Evolutionary conservation across 2,113 vertebrate genomes (phyloP).

Genomic region (Myrmophylax atrothorax): DNA sequence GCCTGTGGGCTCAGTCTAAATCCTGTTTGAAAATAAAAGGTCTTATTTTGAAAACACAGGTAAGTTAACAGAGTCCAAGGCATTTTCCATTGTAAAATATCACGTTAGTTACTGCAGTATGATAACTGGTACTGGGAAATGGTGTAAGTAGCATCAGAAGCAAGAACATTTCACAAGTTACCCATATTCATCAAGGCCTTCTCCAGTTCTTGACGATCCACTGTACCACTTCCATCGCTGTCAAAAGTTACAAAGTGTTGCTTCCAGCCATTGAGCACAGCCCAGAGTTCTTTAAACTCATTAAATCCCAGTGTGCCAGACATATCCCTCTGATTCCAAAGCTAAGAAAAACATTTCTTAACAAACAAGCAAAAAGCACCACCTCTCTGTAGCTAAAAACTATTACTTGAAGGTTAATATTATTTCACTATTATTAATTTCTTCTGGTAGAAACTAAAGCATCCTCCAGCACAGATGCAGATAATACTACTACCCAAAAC

Average conservation of each 20-base stretch:
- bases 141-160: background rate
- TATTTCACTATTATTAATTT: background rate
- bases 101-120: background rate
- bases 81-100: background rate
- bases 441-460: background rate
- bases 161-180: constrained; percentile 45
- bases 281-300: constrained; percentile 92
- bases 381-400: background rate
- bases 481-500: background rate
- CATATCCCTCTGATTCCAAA: constrained; percentile 78
- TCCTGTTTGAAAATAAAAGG: constrained; percentile 58
- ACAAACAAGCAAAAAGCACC: background rate
- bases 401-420: background rate
- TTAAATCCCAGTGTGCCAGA: constrained; percentile 89
- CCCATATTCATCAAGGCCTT: constrained; percentile 87
- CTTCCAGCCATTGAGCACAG: constrained; percentile 89
- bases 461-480: background rate
- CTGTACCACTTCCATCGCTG: constrained; percentile 84
- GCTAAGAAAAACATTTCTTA: constrained; percentile 74
- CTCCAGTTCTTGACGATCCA: constrained; percentile 89
- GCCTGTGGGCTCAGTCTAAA: constrained; percentile 88
- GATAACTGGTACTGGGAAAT: background rate
- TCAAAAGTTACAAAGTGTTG: constrained; percentile 87
- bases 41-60: background rate
- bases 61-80: background rate